Percentiles rank a stretch among this genome's conserved stretches.
Evolutionary conservation across 2,113 vertebrate species (phyloP).

Genomic region (Macaca fascicularis): T2T-MFA8v1.1 NC_088380.1:153855001-153855500

Average conservation of each 20-base stretch:
- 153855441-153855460: background rate
- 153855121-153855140: background rate
- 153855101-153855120: background rate
- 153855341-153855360: background rate
- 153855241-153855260: background rate
- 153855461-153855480: background rate
- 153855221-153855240: background rate
- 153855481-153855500: background rate
- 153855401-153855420: too few species aligned
- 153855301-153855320: background rate
- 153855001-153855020: background rate
- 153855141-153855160: background rate
- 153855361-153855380: background rate
- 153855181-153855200: background rate
- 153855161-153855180: background rate
- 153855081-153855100: background rate
- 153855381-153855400: background rate
- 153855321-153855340: background rate
- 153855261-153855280: constrained; percentile 6
- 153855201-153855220: background rate
- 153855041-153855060: background rate
- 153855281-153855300: too few species aligned
- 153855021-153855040: background rate
- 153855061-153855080: background rate
- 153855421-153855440: background rate